Conservation (phyloP, 2,888 invertebrate species). For the Microctonus hyperodae region DNA sequence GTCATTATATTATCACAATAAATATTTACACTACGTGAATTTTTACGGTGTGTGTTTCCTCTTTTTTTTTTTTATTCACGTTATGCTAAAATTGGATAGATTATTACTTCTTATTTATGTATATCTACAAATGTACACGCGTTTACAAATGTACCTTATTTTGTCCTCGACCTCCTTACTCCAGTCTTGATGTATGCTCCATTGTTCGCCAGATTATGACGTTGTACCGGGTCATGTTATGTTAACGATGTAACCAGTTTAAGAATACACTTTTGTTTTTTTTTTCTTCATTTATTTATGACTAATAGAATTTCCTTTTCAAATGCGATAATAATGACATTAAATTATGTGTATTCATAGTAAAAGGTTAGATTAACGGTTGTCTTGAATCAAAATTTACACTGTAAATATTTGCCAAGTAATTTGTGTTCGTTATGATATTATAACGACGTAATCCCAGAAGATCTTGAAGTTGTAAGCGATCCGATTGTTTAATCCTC, state of each 20-base stretch:
- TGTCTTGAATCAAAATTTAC: conserved; percentile 1
- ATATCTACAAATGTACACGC: not conserved
- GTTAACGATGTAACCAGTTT: conserved; percentile 43
- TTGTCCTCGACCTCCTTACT: not conserved
- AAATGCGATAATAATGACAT: no score
- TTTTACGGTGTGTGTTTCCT: not conserved
- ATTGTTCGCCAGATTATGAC: conserved; percentile 49
- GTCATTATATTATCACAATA: conserved; percentile 19
- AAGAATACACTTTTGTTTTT: no score
- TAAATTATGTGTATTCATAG: not conserved
- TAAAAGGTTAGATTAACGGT: not conserved
- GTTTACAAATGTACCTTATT: conserved; percentile 18
- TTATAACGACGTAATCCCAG: conserved; percentile 10
- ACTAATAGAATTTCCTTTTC: no score
- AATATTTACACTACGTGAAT: not conserved
- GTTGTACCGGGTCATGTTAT: conserved; percentile 45
- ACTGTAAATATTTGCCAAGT: conserved; percentile 8
- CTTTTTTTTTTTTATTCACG: conserved; percentile 27
- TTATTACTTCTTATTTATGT: no score
- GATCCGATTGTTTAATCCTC: conserved; percentile 18
- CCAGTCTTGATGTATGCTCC: conserved; percentile 42
- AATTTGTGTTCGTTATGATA: not conserved
- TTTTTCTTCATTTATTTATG: no score
- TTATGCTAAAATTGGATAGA: not conserved
- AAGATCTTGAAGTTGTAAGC: conserved; percentile 22